Base-by-base conservation (phyloP, 2,888 invertebrate genomes). In the Harmothoe impar region DNA sequence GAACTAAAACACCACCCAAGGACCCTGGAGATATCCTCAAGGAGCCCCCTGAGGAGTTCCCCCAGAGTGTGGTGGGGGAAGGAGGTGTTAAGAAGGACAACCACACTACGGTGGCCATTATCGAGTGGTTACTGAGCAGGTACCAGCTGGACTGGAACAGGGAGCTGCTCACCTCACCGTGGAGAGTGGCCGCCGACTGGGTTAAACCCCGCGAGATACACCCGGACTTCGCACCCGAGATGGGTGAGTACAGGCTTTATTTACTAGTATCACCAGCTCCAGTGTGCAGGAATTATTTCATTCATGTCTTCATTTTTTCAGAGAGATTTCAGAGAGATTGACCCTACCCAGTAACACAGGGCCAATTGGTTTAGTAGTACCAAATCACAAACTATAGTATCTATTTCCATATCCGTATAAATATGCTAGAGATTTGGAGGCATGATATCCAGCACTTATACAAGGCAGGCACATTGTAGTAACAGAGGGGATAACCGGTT, bases 101-200 rank as follows among this genome's bases (percentile, higher is more conserved):
- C 52, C 52, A 86, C 17, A 86, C 86, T 51, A 86, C 86, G 29
- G 86, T 86, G 72, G 68, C 89, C 17, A 72, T 90, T 15, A 81
- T 90, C 1, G 81, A 90, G 29, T 90, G 90, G 90, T 90, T 90
- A 5, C 5, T 90, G 43, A 54, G 56, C 20, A 23, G 90, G 25
- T 90, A 90, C 54, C 54, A 25, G n/a, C 29, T 90, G 51, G 90
- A 90, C 86, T 86, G 90, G 90, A 62, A 68, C 68, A 54, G 35
- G 17, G 17, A 85, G 51, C 68, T 90, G 35, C 43, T 17, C 52
- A 25, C 12, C 31, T 90, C 90, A n/a, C 78, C 91, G 31, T 95
- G 95, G 95, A 91, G 90, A 29, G 90, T 95, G 7, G 95, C 95
- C 0, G 94, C 93, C 29, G 92, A 92, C 5, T 95, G 95, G 95